Conservation (phyloP, 2,113 vertebrate species). For the Gadus chalcogrammus region DNA sequence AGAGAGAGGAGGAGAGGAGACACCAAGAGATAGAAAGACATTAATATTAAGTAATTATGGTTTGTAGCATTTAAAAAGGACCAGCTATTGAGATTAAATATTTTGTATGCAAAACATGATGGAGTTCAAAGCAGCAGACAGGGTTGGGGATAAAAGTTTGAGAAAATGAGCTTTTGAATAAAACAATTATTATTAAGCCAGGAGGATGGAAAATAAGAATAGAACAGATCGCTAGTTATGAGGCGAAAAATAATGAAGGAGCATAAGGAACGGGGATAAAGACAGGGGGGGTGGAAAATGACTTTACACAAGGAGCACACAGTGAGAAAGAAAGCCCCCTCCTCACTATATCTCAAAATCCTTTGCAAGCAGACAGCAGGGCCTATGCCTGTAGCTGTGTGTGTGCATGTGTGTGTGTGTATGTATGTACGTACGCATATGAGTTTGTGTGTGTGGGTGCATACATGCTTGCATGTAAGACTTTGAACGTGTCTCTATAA, state of each 20-base stretch:
- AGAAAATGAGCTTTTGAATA: not conserved
- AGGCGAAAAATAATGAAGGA: too few species aligned
- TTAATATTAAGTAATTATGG: slow-evolving; percentile 37
- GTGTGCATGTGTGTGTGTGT: not conserved
- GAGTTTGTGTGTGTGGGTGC: slow-evolving; percentile 1
- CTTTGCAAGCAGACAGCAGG: not conserved
- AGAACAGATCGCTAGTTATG: not conserved
- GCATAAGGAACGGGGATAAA: not conserved
- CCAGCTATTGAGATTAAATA: slow-evolving; percentile 32
- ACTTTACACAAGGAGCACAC: not conserved
- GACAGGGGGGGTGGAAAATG: not conserved
- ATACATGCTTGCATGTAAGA: not conserved
- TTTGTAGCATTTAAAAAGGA: slow-evolving; percentile 41
- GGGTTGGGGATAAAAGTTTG: not conserved
- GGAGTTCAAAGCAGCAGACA: slow-evolving; percentile 23
- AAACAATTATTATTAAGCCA: slow-evolving; percentile 3
- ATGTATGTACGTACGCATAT: not conserved
- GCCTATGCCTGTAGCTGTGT: not conserved
- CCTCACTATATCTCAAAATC: not conserved
- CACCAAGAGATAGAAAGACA: slow-evolving; percentile 15
- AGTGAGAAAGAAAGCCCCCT: not conserved
- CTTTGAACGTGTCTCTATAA: not conserved
- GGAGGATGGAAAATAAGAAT: slow-evolving; percentile 1
- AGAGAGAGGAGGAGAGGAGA: slow-evolving; percentile 7
- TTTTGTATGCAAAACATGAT: slow-evolving; percentile 33